phyloP scores from a whole-genome alignment of 2,797 vertebrate species.

The Epinephelus awoara region DNA sequence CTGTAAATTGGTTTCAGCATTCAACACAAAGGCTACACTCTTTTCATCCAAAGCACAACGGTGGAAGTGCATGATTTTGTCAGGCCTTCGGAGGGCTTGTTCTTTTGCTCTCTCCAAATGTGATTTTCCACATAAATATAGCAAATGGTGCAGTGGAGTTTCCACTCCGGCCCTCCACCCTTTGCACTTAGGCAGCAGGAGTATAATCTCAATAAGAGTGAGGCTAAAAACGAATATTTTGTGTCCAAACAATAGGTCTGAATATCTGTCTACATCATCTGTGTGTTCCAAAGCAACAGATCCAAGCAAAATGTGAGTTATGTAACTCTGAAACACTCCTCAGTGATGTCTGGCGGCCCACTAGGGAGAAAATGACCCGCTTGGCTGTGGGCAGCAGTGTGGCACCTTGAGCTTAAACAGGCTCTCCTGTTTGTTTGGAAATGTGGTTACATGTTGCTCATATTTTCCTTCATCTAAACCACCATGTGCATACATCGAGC shows the following conservation, averaged over 20 bases:
- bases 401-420: conserved; percentile 72
- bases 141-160: conserved; percentile 52
- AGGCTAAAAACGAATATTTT: conserved; percentile 18
- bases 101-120: conserved; percentile 32
- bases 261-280: background rate
- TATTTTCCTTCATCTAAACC: conserved; percentile 67
- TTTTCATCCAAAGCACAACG: conserved; percentile 36
- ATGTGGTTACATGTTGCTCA: conserved; percentile 66
- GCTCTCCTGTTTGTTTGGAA: conserved; percentile 66
- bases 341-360: conserved; percentile 24
- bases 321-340: conserved; percentile 29
- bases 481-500: conserved; percentile 34
- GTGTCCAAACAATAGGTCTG: conserved; percentile 39
- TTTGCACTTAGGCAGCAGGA: conserved; percentile 35
- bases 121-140: conserved; percentile 69
- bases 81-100: conserved; percentile 14
- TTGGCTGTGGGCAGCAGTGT: conserved; percentile 59
- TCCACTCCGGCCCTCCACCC: conserved; percentile 47
- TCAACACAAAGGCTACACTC: conserved; percentile 9
- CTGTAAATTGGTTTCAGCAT: conserved; percentile 14
- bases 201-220: conserved; percentile 18
- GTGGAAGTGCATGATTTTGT: conserved; percentile 11
- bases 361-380: conserved; percentile 59
- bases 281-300: background rate
- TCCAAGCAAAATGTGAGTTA: conserved; percentile 18